phyloP scores from a whole-genome alignment of 1,140 invertebrate genomes.

The Himalopsyche phryganea region DNA sequence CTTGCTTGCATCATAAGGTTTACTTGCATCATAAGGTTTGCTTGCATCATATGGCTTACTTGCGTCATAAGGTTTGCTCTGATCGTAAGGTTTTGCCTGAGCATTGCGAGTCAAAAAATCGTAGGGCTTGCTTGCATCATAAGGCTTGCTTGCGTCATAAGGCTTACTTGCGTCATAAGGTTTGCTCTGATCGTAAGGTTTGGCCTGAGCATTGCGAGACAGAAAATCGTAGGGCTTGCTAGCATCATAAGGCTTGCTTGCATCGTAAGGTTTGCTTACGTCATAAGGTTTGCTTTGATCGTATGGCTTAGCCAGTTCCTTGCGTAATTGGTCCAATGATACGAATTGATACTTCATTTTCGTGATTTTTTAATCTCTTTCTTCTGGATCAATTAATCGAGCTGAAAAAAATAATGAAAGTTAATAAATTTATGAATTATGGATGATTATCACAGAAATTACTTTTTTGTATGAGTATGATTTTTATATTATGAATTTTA shows the following conservation, averaged over 20 bases:
- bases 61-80: background rate
- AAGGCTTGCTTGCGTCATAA: slow-evolving; percentile 14
- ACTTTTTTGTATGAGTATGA: too few relatives aligned
- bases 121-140: slow-evolving; percentile 14
- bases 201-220: too few relatives aligned
- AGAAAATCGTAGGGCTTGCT: slow-evolving; percentile 11
- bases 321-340: background rate
- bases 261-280: background rate
- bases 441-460: too few relatives aligned
- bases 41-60: slow-evolving; percentile 3
- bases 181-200: slow-evolving; percentile 16
- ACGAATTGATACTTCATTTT: slow-evolving; percentile 22
- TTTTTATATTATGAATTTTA: too few relatives aligned
- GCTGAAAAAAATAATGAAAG: too few relatives aligned
- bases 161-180: slow-evolving; percentile 4
- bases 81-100: background rate
- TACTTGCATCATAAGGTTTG: too few relatives aligned
- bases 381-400: background rate
- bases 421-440: too few relatives aligned
- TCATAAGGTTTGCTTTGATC: slow-evolving; percentile 10
- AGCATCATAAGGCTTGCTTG: slow-evolving; percentile 1
- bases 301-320: slow-evolving; percentile 1
- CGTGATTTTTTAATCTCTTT: background rate
- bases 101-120: background rate
- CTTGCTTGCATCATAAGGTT: slow-evolving; percentile 12